Base-by-base conservation (phyloP, 2,888 invertebrate genomes). In the Agriopis leucophaearia region DNA sequence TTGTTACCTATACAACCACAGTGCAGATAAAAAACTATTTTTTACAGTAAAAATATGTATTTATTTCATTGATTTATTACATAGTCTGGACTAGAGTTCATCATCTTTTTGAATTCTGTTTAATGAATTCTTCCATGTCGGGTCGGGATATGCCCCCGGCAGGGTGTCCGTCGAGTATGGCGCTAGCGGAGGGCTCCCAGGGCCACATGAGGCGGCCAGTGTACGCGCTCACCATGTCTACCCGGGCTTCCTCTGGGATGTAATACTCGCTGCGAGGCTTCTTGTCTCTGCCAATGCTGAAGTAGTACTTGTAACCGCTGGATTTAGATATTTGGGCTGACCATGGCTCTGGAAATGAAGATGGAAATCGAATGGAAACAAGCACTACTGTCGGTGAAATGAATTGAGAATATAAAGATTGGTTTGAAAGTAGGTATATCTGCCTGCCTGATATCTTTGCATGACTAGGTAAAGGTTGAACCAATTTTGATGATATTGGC, bases 251-350 rank as follows among this genome's bases (percentile, higher is more conserved):
- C 38, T 82, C 76, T 8, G 85, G 84, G 55, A 92, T 88, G 38
- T 82, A 66, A 71, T 87, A 92, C 56, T 87, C 87, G 69, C 92
- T 92, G n/a, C 74, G 78, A 16, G 81, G 80, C 73, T 87, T 85
- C 36, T 86, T 83, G 68, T 87, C 86, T 64, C 82, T 82, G 8
- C 81, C 86, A 40, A 85, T 78, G 45, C 83, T 82, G 68, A 82
- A 90, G 68, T 90, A 94, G 76, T 92, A 94, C 73, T 92, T 92
- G 60, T 75, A 72, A 13, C 87, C 87, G 57, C 82, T 86, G 36
- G 78, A 86, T 77, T 90, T 92, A 0, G 93, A 94, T 72, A 92
- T 90, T 66, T 87, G 88, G 8, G 92, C 85, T 52, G 87, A 83
- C 94, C 94, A 94, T 18, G 94, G 92, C 66, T 91, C 94, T 94